Percentiles rank a stretch among this genome's conserved stretches.
These are phyloP conservation scores for Lethrus apterus DNA, from an alignment of 1,140 invertebrate genomes.

Conservation along the genomic window DNA sequence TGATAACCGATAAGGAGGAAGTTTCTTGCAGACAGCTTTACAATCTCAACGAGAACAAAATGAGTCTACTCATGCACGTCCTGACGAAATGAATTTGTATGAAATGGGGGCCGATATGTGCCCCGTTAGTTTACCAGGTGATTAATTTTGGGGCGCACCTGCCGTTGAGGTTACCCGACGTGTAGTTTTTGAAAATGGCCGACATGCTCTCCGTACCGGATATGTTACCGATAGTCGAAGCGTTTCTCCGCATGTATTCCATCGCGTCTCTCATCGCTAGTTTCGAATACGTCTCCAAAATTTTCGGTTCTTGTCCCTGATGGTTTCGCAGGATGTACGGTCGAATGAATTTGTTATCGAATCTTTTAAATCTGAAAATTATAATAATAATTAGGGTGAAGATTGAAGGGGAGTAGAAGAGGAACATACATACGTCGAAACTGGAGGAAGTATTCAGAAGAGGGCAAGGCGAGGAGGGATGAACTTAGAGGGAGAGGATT, in stretches of 20 bases:
- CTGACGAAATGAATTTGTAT: background rate
- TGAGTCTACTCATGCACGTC: background rate
- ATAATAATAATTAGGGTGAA: too few species aligned
- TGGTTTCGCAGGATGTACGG: constrained; percentile 80
- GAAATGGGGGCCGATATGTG: constrained; percentile 23
- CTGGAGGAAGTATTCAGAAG: too few species aligned
- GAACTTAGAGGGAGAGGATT: too few species aligned
- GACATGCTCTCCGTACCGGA: constrained; percentile 83
- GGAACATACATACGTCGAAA: too few species aligned
- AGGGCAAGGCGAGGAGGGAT: too few species aligned
- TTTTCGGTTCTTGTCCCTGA: constrained; percentile 85
- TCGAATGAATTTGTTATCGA: constrained; percentile 88
- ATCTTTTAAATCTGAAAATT: constrained; percentile 73
- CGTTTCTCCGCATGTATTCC: constrained; percentile 80
- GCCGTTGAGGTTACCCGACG: constrained; percentile 69
- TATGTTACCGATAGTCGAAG: constrained; percentile 73
- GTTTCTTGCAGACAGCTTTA: constrained; percentile 8
- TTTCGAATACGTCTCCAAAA: constrained; percentile 89
- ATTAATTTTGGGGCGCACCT: constrained; percentile 52
- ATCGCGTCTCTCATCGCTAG: constrained; percentile 89
- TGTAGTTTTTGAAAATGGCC: constrained; percentile 81
- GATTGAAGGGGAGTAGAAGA: too few species aligned
- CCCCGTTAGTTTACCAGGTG: constrained; percentile 34
- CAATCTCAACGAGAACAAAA: background rate
- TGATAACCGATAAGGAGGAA: too few species aligned